phyloP scores from a whole-genome alignment of 2,797 vertebrate species.

The Poeciliopsis infans region DNA sequence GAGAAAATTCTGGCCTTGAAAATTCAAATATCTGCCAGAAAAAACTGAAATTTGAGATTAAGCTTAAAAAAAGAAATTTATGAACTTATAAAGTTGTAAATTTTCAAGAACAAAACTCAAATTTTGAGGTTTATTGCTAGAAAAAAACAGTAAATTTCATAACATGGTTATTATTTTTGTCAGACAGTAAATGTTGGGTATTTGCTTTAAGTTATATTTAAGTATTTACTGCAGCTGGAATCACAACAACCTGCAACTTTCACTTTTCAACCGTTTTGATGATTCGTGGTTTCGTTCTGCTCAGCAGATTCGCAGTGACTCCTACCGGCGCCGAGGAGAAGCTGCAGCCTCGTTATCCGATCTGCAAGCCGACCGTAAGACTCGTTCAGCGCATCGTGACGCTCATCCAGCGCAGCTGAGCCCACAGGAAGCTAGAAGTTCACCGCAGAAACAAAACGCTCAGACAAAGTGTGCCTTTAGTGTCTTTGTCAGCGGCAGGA shows the following conservation, averaged over 20 bases:
- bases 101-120: no score
- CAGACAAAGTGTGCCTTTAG: conserved; percentile 1
- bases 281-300: no score
- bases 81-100: no score
- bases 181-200: background rate
- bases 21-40: no score
- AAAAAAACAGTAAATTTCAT: no score
- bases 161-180: background rate
- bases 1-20: no score
- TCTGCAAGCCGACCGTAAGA: conserved; percentile 68
- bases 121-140: no score
- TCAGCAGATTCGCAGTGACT: conserved; percentile 81
- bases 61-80: no score
- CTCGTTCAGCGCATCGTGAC: conserved; percentile 73
- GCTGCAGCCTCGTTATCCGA: conserved; percentile 77
- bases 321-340: conserved; percentile 67
- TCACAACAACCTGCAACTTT: background rate
- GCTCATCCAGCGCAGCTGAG: conserved; percentile 53
- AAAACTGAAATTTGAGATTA: no score
- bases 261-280: background rate
- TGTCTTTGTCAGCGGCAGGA: no score
- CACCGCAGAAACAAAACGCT: no score
- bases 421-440: background rate
- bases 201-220: background rate
- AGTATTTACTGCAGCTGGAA: background rate